Conservation (phyloP, 2,888 invertebrate species). For the Conops quadrifasciatus region DNA sequence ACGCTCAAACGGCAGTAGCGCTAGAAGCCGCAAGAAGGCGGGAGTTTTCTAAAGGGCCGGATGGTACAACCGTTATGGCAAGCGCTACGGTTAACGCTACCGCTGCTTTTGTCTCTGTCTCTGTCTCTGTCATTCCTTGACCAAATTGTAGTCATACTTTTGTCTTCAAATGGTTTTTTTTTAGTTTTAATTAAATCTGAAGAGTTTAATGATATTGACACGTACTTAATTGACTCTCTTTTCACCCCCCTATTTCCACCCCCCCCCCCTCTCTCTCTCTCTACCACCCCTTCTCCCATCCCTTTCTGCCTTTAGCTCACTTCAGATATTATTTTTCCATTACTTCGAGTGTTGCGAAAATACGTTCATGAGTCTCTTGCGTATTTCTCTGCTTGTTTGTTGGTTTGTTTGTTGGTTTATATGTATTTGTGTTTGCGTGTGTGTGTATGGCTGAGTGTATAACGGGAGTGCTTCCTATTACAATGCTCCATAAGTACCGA, state of each 20-base stretch:
- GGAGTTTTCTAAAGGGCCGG: no score
- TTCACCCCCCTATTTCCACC: neutral
- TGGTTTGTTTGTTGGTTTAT: neutral
- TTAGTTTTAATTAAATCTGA: slow-evolving; percentile 14
- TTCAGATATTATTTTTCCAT: neutral
- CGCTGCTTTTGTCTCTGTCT: no score
- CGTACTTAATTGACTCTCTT: neutral
- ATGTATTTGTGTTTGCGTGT: neutral
- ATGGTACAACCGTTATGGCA: no score
- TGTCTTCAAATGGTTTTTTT: neutral
- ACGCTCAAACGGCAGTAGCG: no score
- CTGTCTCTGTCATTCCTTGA: no score
- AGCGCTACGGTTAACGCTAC: no score
- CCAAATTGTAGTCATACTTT: neutral
- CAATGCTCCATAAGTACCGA: no score
- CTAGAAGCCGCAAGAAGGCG: no score
- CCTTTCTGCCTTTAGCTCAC: neutral
- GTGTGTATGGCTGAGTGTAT: no score
- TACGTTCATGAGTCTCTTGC: neutral
- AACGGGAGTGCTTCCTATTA: no score
- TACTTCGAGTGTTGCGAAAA: neutral
- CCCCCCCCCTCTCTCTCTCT: neutral
- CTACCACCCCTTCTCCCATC: neutral
- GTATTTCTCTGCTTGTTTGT: neutral
- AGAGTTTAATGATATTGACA: neutral